Evolutionary conservation across 2,113 vertebrate species (phyloP).

Genomic region (Neogobius melanostomus): DNA sequence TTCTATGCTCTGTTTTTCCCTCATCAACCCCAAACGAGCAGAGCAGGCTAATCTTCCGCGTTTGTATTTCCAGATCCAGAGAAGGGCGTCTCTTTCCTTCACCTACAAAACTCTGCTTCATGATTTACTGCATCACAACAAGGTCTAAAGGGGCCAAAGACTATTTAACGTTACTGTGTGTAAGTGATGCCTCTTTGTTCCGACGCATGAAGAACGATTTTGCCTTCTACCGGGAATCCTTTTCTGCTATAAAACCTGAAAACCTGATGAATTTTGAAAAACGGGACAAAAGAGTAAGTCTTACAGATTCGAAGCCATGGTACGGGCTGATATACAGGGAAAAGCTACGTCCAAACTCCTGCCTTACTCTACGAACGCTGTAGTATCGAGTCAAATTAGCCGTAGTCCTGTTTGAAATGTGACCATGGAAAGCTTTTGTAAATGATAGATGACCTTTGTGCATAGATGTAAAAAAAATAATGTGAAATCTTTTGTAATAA

Average conservation of each 20-base stretch:
- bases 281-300: not conserved
- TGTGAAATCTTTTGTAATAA: conserved; percentile 55
- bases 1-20: too few relatives aligned
- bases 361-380: conserved; percentile 42
- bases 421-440: conserved; percentile 42
- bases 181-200: conserved; percentile 2
- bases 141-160: conserved; percentile 1
- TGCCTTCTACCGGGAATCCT: conserved; percentile 4
- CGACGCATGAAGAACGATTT: conserved; percentile 2
- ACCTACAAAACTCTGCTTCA: too few relatives aligned
- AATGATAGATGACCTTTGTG: conserved; percentile 49
- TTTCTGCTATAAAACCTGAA: not conserved
- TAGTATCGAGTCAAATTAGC: conserved; percentile 9
- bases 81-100: too few relatives aligned
- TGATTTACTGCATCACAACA: not conserved
- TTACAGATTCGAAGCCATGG: conserved; percentile 1
- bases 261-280: not conserved
- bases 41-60: too few relatives aligned
- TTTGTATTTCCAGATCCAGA: too few relatives aligned
- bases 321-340: conserved; percentile 32
- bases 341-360: conserved; percentile 54
- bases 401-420: conserved; percentile 39
- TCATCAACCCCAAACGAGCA: too few relatives aligned
- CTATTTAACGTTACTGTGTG: not conserved
- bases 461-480: conserved; percentile 57